A percentile compares a stretch with the other conserved stretches of the same genome.
phyloP scores from a whole-genome alignment of 2,113 vertebrate species.

The Limnothrissa miodon region DNA sequence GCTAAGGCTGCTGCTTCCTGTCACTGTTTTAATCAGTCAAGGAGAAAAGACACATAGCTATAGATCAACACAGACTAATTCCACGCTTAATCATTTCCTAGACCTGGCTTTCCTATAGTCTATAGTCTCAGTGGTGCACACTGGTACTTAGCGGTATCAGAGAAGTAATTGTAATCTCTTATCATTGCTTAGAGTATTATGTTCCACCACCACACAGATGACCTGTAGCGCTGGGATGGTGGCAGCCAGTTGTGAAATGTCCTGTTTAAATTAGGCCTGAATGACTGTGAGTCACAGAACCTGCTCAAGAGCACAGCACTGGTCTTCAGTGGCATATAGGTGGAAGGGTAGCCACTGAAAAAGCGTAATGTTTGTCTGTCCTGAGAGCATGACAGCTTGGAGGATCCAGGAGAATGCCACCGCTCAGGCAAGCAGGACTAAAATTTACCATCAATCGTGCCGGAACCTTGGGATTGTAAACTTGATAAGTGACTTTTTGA shows the following conservation, averaged over 20 bases:
- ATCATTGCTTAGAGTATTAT: not conserved
- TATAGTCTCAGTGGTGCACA: not conserved
- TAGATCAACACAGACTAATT: not conserved
- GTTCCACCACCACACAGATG: not conserved
- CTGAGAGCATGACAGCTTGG: not conserved
- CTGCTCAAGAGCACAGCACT: not conserved
- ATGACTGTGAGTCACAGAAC: not conserved
- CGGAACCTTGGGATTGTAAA: not conserved
- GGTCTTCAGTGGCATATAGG: not conserved
- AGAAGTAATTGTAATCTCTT: not conserved
- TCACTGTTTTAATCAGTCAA: not conserved
- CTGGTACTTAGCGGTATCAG: too few species aligned
- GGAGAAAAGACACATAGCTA: not conserved
- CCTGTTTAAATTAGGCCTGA: not conserved
- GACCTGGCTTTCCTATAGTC: not conserved
- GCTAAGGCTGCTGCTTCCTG: not conserved
- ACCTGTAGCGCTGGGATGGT: not conserved
- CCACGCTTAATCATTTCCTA: not conserved
- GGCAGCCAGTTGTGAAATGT: conserved; percentile 1
- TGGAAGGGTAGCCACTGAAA: not conserved
- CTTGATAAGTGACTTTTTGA: not conserved
- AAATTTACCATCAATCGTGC: not conserved
- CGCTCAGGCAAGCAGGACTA: not conserved
- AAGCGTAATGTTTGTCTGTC: not conserved
- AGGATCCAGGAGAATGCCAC: not conserved